A percentile compares a stretch with the other conserved stretches of the same genome.
phyloP scores from a whole-genome alignment of 2,888 invertebrate species.

The Ornithoptera alexandrae region DNA sequence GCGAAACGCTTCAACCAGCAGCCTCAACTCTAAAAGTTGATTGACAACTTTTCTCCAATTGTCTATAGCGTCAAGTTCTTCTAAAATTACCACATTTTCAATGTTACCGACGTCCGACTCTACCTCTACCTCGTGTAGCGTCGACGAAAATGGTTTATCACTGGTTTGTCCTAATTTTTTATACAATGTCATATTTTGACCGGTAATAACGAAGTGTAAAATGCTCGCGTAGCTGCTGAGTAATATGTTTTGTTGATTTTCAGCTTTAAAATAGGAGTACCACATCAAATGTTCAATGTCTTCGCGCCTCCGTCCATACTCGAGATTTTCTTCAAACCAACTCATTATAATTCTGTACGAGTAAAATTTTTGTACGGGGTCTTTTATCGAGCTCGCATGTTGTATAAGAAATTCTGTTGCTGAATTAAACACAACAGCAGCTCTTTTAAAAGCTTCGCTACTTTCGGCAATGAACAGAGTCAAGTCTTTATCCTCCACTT shows the following conservation, averaged over 20 bases:
- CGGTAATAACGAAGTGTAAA: conserved; percentile 59
- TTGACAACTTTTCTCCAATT: conserved; percentile 74
- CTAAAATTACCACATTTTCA: conserved; percentile 58
- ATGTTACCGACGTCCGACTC: conserved; percentile 71
- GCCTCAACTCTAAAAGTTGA: conserved; percentile 77
- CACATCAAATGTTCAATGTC: conserved; percentile 74
- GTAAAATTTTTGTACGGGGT: conserved; percentile 74
- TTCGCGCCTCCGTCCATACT: conserved; percentile 62
- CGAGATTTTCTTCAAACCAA: conserved; percentile 69
- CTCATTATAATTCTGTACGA: conserved; percentile 69
- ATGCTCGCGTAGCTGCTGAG: conserved; percentile 62
- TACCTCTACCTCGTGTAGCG: conserved; percentile 67
- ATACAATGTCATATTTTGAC: conserved; percentile 56
- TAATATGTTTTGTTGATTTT: conserved; percentile 49
- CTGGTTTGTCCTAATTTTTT: conserved; percentile 53
- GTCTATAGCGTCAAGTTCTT: conserved; percentile 62
- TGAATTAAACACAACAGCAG: conserved; percentile 81
- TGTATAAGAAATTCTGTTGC: conserved; percentile 83
- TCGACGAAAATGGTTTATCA: conserved; percentile 62
- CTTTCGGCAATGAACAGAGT: conserved; percentile 81
- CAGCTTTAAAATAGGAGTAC: conserved; percentile 63
- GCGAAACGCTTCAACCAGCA: conserved; percentile 81
- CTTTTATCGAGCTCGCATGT: conserved; percentile 72
- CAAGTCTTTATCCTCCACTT: conserved; percentile 58
- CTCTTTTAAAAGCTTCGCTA: conserved; percentile 80